Percentiles rank a stretch among this genome's conserved stretches.
phyloP scores from a whole-genome alignment of 2,113 vertebrate species.

The Platichthys stellatus region DNA sequence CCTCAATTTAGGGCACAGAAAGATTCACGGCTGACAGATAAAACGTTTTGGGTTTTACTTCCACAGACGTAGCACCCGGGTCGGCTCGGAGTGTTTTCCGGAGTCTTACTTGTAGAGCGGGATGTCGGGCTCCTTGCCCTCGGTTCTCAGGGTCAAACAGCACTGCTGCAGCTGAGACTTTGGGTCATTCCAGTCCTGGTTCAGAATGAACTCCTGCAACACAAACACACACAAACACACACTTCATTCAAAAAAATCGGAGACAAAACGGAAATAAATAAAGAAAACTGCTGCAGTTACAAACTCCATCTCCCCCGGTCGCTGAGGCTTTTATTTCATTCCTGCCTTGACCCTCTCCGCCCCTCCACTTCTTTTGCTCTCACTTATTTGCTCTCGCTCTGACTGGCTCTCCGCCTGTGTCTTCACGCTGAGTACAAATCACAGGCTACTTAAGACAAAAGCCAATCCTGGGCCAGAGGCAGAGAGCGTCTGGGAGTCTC shows the following conservation, averaged over 20 bases:
- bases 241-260: conserved; percentile 19
- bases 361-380: conserved; percentile 20
- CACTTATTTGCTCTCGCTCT: conserved; percentile 55
- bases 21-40: neutral
- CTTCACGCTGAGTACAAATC: conserved; percentile 71
- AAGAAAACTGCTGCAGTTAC: conserved; percentile 1
- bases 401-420: conserved; percentile 54
- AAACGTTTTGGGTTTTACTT: neutral
- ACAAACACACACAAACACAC: conserved; percentile 43
- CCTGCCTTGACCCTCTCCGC: conserved; percentile 20
- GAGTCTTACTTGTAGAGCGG: conserved; percentile 96
- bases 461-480: conserved; percentile 68
- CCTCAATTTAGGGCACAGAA: neutral
- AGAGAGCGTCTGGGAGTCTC: conserved; percentile 70
- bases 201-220: conserved; percentile 96
- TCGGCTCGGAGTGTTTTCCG: neutral
- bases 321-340: conserved; percentile 72
- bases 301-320: neutral
- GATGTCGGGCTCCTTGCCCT: conserved; percentile 98
- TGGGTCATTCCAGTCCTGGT: conserved; percentile 99
- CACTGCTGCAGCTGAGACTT: conserved; percentile 99
- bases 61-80: neutral
- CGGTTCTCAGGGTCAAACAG: conserved; percentile 94
- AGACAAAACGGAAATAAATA: neutral
- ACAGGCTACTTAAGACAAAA: conserved; percentile 80